Conservation (phyloP, 2,888 invertebrate genomes). For the Cyrtodaria siliqua region DNA sequence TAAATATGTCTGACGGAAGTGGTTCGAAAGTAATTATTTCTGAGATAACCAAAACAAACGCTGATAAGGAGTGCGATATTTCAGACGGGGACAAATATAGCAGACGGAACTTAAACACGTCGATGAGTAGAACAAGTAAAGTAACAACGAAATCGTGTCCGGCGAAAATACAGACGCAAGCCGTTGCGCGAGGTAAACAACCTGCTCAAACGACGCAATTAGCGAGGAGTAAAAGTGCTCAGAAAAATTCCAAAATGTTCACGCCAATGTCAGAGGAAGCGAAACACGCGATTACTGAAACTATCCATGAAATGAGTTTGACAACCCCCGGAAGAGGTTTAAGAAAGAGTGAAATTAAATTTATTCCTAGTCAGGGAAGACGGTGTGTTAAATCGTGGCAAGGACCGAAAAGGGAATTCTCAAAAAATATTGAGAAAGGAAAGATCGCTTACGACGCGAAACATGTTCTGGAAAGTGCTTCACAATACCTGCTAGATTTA, state of each 20-base stretch:
- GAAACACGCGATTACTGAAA: constrained; percentile 76
- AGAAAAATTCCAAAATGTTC: constrained; percentile 64
- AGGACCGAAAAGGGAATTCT: constrained; percentile 9
- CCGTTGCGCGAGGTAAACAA: constrained; percentile 16
- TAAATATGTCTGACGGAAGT: neutral
- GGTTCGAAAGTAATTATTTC: neutral
- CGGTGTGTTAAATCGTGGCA: constrained; percentile 41
- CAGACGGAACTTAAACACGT: constrained; percentile 57
- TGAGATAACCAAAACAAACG: neutral
- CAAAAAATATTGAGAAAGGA: neutral
- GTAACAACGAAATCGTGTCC: constrained; percentile 71
- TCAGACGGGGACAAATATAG: neutral
- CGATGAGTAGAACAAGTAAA: constrained; percentile 62
- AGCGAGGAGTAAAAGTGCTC: constrained; percentile 60
- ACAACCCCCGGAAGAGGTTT: constrained; percentile 11
- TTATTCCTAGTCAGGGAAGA: constrained; percentile 41
- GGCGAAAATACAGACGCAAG: constrained; percentile 58
- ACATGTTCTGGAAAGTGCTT: constrained; percentile 35
- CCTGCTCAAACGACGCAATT: constrained; percentile 20
- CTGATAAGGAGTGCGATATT: neutral
- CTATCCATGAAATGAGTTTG: constrained; percentile 70
- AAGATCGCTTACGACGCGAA: constrained; percentile 22
- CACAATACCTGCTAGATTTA: constrained; percentile 24
- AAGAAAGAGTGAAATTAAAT: constrained; percentile 19
- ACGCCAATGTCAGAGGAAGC: constrained; percentile 78